Conservation (phyloP, 2,888 invertebrate genomes). For the Agapostemon virescens region DNA sequence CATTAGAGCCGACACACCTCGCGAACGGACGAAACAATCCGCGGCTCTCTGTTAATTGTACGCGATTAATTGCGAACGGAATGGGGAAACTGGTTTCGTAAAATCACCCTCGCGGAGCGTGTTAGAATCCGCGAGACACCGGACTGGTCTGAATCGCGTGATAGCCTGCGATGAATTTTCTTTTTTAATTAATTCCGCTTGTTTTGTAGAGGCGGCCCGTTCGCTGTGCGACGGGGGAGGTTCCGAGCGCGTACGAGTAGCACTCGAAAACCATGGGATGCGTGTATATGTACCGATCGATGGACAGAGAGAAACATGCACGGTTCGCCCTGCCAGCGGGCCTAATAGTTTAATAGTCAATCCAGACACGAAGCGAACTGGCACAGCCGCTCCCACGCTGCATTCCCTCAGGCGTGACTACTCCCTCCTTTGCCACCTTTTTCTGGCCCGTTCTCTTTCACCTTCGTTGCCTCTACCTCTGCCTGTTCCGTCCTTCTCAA, state of each 20-base stretch:
- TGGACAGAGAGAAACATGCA: constrained; percentile 14
- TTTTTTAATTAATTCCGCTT: too few species aligned
- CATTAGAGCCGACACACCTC: background rate
- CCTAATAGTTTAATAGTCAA: constrained; percentile 70
- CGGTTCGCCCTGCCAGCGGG: constrained; percentile 41
- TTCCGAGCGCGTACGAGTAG: background rate
- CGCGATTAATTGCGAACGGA: background rate
- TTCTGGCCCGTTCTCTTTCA: constrained; percentile 62
- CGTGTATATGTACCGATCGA: background rate
- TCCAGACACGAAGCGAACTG: constrained; percentile 69
- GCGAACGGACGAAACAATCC: too few species aligned
- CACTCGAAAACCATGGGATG: background rate
- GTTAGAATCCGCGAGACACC: too few species aligned
- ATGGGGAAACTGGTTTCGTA: background rate
- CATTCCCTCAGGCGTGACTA: constrained; percentile 78
- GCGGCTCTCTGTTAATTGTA: background rate
- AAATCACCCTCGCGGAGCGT: too few species aligned
- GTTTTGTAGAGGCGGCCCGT: too few species aligned
- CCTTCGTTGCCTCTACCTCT: constrained; percentile 57
- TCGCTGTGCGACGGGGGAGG: background rate
- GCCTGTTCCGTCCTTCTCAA: too few species aligned
- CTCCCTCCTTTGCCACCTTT: constrained; percentile 60
- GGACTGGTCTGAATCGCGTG: too few species aligned
- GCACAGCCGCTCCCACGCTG: constrained; percentile 78
- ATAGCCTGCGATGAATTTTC: too few species aligned